Evolutionary conservation across 2,797 vertebrate genomes (phyloP).

Genomic region (Peromyscus attwateri): DNA sequence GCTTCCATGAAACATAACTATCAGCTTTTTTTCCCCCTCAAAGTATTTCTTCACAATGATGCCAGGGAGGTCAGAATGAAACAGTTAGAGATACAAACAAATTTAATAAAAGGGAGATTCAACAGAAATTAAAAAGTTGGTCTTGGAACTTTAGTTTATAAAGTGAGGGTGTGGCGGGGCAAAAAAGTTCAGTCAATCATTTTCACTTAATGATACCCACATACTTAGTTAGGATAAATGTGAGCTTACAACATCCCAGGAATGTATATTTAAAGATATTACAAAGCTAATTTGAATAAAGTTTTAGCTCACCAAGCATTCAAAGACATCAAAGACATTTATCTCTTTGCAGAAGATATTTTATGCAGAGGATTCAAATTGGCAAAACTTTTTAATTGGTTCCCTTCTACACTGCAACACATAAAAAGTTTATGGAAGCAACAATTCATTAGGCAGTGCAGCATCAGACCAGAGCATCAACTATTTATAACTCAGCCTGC

Average conservation of each 20-base stretch:
- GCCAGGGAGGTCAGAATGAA: constrained; percentile 73
- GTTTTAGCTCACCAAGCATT: constrained; percentile 83
- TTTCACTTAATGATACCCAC: constrained; percentile 62
- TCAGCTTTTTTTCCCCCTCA: constrained; percentile 62
- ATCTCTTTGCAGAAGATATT: constrained; percentile 85
- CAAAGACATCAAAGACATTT: constrained; percentile 84
- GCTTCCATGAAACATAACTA: constrained; percentile 72
- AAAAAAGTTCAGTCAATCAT: constrained; percentile 62
- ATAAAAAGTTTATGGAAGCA: constrained; percentile 88
- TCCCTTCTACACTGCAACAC: constrained; percentile 83
- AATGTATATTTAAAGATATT: constrained; percentile 76
- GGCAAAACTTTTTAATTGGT: constrained; percentile 89
- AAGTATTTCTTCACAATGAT: constrained; percentile 75
- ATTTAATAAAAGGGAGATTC: constrained; percentile 67
- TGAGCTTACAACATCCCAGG: constrained; percentile 58
- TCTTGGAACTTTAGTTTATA: constrained; percentile 74
- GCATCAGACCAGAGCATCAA: constrained; percentile 78
- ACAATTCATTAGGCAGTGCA: constrained; percentile 86
- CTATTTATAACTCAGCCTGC: constrained; percentile 83
- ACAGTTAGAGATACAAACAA: constrained; percentile 71
- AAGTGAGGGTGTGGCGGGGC: background rate
- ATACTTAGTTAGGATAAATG: constrained; percentile 49
- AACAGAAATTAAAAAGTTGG: constrained; percentile 74
- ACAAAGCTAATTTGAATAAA: constrained; percentile 85
- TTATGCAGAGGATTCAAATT: constrained; percentile 87